Conservation (phyloP, 1,140 invertebrate species). For the Trissolcus basalis region DNA sequence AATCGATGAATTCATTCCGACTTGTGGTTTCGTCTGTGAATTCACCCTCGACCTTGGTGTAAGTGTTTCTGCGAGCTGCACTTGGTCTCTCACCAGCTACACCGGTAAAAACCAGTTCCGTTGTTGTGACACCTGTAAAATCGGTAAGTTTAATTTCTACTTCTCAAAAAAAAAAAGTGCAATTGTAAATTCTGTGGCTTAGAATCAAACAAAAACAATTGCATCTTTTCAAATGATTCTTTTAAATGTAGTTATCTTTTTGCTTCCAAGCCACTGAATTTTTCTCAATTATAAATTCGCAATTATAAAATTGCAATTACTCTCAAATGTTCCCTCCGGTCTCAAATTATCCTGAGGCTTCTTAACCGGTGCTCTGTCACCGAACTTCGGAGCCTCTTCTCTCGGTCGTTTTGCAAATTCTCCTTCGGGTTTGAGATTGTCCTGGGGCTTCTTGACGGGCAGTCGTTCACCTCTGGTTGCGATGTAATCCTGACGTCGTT, state of each 20-base stretch:
- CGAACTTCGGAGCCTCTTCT: slow-evolving; percentile 68
- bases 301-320: too few relatives aligned
- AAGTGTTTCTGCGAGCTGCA: slow-evolving; percentile 86
- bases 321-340: slow-evolving; percentile 79
- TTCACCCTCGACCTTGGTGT: slow-evolving; percentile 86
- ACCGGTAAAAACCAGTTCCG: slow-evolving; percentile 81
- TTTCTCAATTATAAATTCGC: too few relatives aligned
- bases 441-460: slow-evolving; percentile 71
- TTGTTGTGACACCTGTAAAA: slow-evolving; percentile 79
- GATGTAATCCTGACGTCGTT: slow-evolving; percentile 72
- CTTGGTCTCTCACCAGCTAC: slow-evolving; percentile 80
- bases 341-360: slow-evolving; percentile 76
- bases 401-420: slow-evolving; percentile 75
- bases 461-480: slow-evolving; percentile 72
- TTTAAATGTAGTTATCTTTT: too few relatives aligned
- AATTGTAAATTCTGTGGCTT: too few relatives aligned
- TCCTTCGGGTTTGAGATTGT: slow-evolving; percentile 75
- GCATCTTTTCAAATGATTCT: too few relatives aligned
- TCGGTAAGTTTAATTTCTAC: too few relatives aligned
- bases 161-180: too few relatives aligned
- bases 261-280: too few relatives aligned
- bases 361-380: slow-evolving; percentile 67
- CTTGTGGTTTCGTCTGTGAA: slow-evolving; percentile 82
- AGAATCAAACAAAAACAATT: too few relatives aligned
- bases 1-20: slow-evolving; percentile 81